Evolutionary conservation across 2,797 vertebrate species (phyloP).

Genomic region (Acanthurus leucopareius): DNA sequence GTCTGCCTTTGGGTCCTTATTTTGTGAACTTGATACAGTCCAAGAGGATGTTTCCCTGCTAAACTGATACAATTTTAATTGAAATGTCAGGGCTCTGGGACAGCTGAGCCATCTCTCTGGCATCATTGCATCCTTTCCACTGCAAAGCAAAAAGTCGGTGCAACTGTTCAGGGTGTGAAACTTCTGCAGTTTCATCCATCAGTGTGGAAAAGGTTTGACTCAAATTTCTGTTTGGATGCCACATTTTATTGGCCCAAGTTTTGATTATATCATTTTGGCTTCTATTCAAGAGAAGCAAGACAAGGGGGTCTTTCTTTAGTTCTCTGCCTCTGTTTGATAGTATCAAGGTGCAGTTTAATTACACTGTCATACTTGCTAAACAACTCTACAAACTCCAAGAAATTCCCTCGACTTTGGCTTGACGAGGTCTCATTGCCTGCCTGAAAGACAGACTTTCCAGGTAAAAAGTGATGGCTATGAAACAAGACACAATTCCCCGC

Average conservation of each 20-base stretch:
- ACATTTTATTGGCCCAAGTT: slow-evolving; percentile 14
- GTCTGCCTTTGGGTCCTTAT: too few relatives aligned
- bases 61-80: too few relatives aligned
- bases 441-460: slow-evolving; percentile 41
- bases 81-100: too few relatives aligned
- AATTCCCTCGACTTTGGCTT: slow-evolving; percentile 50
- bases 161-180: slow-evolving; percentile 16
- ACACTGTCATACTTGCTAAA: slow-evolving; percentile 39
- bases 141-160: too few relatives aligned
- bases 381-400: slow-evolving; percentile 30
- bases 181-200: slow-evolving; percentile 16
- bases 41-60: too few relatives aligned
- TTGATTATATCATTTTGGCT: slow-evolving; percentile 29
- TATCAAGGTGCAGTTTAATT: background rate
- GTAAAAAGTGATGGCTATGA: slow-evolving; percentile 24
- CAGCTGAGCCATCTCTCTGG: too few relatives aligned
- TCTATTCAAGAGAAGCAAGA: slow-evolving; percentile 32
- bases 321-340: slow-evolving; percentile 22
- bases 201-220: slow-evolving; percentile 20
- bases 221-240: slow-evolving; percentile 33
- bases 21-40: too few relatives aligned
- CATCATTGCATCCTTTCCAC: too few relatives aligned
- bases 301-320: background rate
- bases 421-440: slow-evolving; percentile 28
- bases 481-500: slow-evolving; percentile 39